Evolutionary conservation across 1,140 invertebrate genomes (phyloP), one percentile per base, ranked within the genome.

Genomic region (Drosophila punjabiensis): DNA sequence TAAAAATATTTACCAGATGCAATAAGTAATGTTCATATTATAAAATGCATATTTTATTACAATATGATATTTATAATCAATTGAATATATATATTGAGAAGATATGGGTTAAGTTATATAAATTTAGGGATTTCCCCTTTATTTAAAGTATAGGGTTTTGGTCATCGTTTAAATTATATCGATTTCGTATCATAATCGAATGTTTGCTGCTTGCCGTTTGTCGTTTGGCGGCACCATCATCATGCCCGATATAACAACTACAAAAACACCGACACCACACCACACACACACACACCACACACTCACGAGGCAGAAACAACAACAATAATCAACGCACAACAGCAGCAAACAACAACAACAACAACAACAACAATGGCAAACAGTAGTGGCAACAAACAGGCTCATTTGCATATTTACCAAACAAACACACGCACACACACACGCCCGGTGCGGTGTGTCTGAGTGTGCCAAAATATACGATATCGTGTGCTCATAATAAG

Each of bases 111-210:
- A 2, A 32, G 1, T 18, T 0, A 10, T 16, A 6, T 0, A 14
- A 56, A 16, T 16, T 16, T 8, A 5, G 8, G 8, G 4, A 0
- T 24, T 56, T 11, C 7, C 37, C 37, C 45, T 28, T 13, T 2
- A 53, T 41, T 32, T 64, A 13, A 20, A 39, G 37, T 56, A 28
- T 43, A 58, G 14, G 33, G 45, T 47, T 37, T 70, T 81, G 84
- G 85, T 69, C 85, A 89, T 82, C 86, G 82, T 89, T 90, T 90
- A 90, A 90, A 90, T 90, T 90, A 90, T 90, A 90, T 90, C 86
- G 86, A 90, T 90, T 90, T 90, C 86, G 86, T 90, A 90, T 90
- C 82, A 90, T 90, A 90, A 90, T 90, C 86, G 89, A 90, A 90
- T 90, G 86, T 90, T 90, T 90, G 86, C 82, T 78, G 86, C 86